phyloP scores from a whole-genome alignment of 2,113 vertebrate species.

The Pogona vitticeps region DNA sequence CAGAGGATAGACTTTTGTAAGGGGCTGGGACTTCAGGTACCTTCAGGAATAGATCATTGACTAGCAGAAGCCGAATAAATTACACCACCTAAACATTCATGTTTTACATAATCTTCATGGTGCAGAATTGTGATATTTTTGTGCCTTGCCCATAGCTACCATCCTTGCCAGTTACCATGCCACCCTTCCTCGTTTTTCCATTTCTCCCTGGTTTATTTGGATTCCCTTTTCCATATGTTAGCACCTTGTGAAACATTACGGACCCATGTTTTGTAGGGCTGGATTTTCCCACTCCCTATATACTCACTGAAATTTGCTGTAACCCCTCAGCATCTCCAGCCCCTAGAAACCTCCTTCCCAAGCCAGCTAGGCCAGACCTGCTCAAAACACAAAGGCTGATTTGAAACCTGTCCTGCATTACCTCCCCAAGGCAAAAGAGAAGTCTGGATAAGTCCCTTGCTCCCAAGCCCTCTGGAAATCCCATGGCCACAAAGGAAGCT shows the following conservation, averaged over 20 bases:
- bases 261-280: neutral
- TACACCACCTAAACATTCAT: neutral
- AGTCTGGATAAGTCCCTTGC: neutral
- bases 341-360: neutral
- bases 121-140: constrained; percentile 24
- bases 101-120: neutral
- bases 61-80: neutral
- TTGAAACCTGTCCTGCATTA: neutral
- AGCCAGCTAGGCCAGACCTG: too few species aligned
- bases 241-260: neutral
- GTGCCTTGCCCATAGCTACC: neutral
- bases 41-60: neutral
- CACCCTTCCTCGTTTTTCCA: neutral
- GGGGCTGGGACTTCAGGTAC: neutral
- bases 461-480: neutral
- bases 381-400: neutral
- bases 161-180: neutral
- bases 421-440: neutral
- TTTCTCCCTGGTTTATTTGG: neutral
- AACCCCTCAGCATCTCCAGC: neutral
- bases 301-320: neutral
- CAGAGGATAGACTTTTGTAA: neutral
- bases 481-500: neutral
- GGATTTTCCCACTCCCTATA: neutral
- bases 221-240: neutral